Evolutionary conservation across 2,113 vertebrate genomes (phyloP).

Genomic region (Ahaetulla prasina): DNA sequence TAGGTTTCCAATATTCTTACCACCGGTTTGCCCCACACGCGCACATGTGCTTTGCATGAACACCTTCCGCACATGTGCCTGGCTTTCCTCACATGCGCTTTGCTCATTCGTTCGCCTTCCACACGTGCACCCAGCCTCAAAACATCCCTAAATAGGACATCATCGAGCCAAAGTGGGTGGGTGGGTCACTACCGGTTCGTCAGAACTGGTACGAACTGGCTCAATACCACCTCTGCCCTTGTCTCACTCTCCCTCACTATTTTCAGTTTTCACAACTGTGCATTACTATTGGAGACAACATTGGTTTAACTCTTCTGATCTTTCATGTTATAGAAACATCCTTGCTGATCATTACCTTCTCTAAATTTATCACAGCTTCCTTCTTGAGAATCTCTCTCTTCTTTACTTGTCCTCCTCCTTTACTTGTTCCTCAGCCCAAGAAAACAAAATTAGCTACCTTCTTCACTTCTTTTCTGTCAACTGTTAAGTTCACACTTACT

Average conservation of each 20-base stretch:
- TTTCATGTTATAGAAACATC: background rate
- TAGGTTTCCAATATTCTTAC: too few species aligned
- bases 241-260: background rate
- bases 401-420: background rate
- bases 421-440: background rate
- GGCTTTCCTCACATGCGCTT: too few species aligned
- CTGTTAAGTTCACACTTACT: background rate
- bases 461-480: background rate
- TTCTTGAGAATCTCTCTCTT: background rate
- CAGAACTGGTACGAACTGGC: too few species aligned
- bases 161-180: too few species aligned
- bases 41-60: too few species aligned
- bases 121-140: too few species aligned
- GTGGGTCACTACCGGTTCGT: too few species aligned
- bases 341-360: background rate
- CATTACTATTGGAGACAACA: background rate
- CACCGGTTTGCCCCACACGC: too few species aligned
- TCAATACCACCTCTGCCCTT: background rate
- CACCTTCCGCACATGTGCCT: too few species aligned
- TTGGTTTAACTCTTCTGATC: background rate
- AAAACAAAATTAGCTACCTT: background rate
- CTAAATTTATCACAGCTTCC: background rate
- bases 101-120: too few species aligned
- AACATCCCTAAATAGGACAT: too few species aligned
- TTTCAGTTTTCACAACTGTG: background rate